Conservation (phyloP, 2,888 invertebrate genomes). For the Neoascia interrupta region DNA sequence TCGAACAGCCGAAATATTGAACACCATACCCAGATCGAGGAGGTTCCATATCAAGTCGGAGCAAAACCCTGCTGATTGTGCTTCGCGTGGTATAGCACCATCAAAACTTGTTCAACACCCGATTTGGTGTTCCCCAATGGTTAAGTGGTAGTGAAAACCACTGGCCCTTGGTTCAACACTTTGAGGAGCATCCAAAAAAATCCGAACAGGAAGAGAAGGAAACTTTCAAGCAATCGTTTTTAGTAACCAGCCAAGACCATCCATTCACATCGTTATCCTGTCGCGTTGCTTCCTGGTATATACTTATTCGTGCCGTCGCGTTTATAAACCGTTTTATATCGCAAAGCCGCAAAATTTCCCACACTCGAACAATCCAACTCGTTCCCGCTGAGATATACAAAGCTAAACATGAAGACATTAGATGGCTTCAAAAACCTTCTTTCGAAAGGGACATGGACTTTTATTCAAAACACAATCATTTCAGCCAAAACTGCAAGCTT, state of each 20-base stretch:
- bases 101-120: background rate
- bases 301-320: background rate
- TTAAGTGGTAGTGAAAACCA: background rate
- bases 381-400: too few species aligned
- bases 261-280: background rate
- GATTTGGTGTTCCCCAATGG: too few species aligned
- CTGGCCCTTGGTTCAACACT: background rate
- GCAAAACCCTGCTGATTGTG: conserved; percentile 70
- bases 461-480: too few species aligned
- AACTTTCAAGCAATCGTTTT: too few species aligned
- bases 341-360: too few species aligned
- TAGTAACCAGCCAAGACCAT: too few species aligned
- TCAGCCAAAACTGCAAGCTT: too few species aligned
- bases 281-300: background rate
- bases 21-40: background rate
- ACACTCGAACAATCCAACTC: too few species aligned
- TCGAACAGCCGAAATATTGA: conserved; percentile 62
- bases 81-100: conserved; percentile 65
- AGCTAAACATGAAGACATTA: too few species aligned
- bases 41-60: conserved; percentile 67
- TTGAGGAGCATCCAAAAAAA: background rate
- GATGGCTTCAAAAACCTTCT: too few species aligned
- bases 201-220: background rate
- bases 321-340: too few species aligned
- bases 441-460: too few species aligned